Conservation (phyloP, 2,113 vertebrate genomes). For the pig (Sus scrofa) region DNA sequence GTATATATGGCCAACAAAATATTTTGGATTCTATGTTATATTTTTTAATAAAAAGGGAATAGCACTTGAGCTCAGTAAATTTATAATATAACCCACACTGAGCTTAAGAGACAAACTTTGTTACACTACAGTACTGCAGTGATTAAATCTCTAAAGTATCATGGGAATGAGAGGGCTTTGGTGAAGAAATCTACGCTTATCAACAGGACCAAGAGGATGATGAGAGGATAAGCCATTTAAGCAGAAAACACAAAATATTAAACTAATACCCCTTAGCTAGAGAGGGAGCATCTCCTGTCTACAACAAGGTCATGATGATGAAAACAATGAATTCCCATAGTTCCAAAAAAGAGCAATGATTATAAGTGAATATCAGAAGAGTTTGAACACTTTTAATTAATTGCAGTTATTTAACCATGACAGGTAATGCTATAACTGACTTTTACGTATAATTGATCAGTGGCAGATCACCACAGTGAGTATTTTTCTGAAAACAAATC, state of each 20-base stretch:
- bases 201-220: not conserved
- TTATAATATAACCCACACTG: not conserved
- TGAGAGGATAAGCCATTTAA: not conserved
- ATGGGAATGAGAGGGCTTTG: not conserved
- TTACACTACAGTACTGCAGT: not conserved
- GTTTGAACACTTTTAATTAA: conserved; percentile 8
- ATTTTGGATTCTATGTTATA: not conserved
- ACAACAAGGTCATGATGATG: not conserved
- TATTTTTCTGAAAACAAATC: conserved; percentile 43
- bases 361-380: not conserved
- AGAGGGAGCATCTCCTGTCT: not conserved
- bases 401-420: not conserved
- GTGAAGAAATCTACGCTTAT: not conserved
- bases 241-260: not conserved
- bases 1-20: not conserved
- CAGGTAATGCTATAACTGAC: not conserved
- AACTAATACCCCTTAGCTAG: not conserved
- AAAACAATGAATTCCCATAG: not conserved
- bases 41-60: not conserved
- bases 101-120: not conserved
- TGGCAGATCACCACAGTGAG: not conserved
- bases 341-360: not conserved
- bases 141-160: not conserved
- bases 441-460: conserved; percentile 11
- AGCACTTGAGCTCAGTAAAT: not conserved